Evolutionary conservation across 2,113 vertebrate species (phyloP).

Genomic region (Lophochroa leadbeateri): DNA sequence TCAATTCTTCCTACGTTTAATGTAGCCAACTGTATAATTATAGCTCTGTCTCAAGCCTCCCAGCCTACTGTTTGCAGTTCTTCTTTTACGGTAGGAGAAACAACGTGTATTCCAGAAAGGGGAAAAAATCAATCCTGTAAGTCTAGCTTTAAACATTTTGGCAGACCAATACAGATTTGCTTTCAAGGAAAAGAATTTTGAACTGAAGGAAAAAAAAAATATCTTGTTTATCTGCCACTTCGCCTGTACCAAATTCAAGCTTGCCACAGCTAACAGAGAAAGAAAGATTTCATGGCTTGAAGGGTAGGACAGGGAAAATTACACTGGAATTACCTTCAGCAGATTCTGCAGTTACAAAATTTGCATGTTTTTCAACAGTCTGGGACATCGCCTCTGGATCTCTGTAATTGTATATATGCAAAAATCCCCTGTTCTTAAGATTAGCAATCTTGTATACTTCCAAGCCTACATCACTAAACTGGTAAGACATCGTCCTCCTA

Average conservation of each 20-base stretch:
- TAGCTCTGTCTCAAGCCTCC: conserved; percentile 37
- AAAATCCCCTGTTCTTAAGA: neutral
- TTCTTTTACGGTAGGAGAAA: conserved; percentile 37
- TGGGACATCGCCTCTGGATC: neutral
- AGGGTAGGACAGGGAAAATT: neutral
- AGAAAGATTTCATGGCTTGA: neutral
- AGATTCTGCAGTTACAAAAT: neutral
- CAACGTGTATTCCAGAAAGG: conserved; percentile 12
- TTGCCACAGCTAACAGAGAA: neutral
- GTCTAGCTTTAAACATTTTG: conserved; percentile 13
- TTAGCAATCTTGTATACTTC: neutral
- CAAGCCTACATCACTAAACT: neutral
- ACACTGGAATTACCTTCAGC: neutral
- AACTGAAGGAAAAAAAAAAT: neutral
- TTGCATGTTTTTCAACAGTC: neutral
- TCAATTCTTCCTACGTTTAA: conserved; percentile 46
- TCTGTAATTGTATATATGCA: neutral
- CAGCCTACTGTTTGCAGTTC: conserved; percentile 50
- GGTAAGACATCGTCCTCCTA: neutral
- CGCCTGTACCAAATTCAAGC: neutral
- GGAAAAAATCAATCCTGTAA: conserved; percentile 8
- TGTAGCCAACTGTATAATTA: conserved; percentile 30
- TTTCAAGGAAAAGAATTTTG: conserved; percentile 24
- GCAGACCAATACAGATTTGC: neutral
- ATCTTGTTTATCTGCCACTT: neutral